Evolutionary conservation across 2,888 invertebrate genomes (phyloP), one percentile per base, ranked within the genome.

Genomic region (Eristalis intricaria): DNA sequence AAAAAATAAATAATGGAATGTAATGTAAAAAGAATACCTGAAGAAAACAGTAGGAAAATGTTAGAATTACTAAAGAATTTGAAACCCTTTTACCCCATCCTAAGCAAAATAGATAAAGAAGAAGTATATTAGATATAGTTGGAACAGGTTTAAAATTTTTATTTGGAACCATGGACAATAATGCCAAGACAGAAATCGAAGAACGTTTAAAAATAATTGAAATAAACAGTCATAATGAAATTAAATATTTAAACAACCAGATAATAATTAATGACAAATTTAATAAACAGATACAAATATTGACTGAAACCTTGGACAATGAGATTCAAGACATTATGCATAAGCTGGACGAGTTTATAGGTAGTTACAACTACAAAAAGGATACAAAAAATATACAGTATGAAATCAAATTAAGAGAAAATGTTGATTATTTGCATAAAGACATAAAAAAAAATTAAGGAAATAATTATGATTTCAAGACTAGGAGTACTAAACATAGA

Each of bases 221-320:
- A n/a, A n/a, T n/a, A n/a, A n/a, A n/a, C n/a, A n/a, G n/a, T n/a
- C n/a, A n/a, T n/a, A n/a, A n/a, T n/a, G n/a, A n/a, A n/a, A n/a
- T n/a, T n/a, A n/a, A n/a, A n/a, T n/a, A 2, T 43, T 2, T 1
- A 43, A 2, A n/a, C n/a, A 43, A 43, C 40, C 2, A 43, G 3
- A 43, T 43, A 43, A 15, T 43, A 15, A n/a, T 43, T 43, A n/a
- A 15, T 22, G 64, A 43, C 40, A 43, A 2, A 43, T 43, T 43
- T 10, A 43, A 15, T n/a, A 43, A 43, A 61, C 73, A 63, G 35
- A 73, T 73, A 32, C 43, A 64, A 35, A 65, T 50, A 56, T 23
- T 32, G 13, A 65, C 64, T 32, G 56, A 74, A 4, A 35, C 56
- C 15, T 56, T 74, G 2, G 65, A 74, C n/a, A 65, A 64, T 10